Evolutionary conservation across 2,888 invertebrate species (phyloP).

Genomic region (Athrips mouffetella): DNA sequence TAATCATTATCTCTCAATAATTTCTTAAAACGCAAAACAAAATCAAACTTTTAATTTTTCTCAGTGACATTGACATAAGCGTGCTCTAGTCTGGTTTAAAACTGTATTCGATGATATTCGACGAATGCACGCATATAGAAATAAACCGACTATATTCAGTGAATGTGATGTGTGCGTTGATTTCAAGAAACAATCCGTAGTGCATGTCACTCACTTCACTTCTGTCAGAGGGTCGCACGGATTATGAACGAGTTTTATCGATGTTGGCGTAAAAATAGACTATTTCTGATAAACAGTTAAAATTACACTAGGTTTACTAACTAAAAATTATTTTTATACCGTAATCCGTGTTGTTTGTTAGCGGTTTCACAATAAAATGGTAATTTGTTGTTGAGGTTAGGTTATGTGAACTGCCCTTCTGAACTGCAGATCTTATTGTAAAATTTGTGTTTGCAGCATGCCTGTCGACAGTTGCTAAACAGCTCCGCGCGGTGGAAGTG

Average conservation of each 20-base stretch:
- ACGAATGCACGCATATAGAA: too few relatives aligned
- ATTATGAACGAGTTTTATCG: slow-evolving; percentile 50
- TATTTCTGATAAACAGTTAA: slow-evolving; percentile 33
- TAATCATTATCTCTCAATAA: too few relatives aligned
- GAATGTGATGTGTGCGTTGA: neutral
- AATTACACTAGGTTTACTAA: slow-evolving; percentile 32
- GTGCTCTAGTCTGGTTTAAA: too few relatives aligned
- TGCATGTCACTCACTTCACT: slow-evolving; percentile 20
- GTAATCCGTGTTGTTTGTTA: slow-evolving; percentile 27
- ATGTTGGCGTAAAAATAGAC: slow-evolving; percentile 43
- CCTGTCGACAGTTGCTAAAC: slow-evolving; percentile 67
- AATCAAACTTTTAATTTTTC: too few relatives aligned
- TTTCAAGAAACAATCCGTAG: neutral
- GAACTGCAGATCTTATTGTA: slow-evolving; percentile 26
- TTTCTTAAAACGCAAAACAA: too few relatives aligned
- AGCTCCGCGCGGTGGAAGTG: slow-evolving; percentile 70
- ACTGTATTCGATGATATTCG: too few relatives aligned
- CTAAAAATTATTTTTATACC: slow-evolving; percentile 26
- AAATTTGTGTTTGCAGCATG: slow-evolving; percentile 55
- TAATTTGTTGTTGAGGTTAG: slow-evolving; percentile 38
- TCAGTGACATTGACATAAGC: too few relatives aligned
- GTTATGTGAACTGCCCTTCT: slow-evolving; percentile 52
- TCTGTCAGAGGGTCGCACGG: slow-evolving; percentile 51
- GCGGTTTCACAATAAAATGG: slow-evolving; percentile 42
- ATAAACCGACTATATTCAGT: too few relatives aligned